phyloP scores from a whole-genome alignment of 2,888 invertebrate species.

The Amiota minor region DNA sequence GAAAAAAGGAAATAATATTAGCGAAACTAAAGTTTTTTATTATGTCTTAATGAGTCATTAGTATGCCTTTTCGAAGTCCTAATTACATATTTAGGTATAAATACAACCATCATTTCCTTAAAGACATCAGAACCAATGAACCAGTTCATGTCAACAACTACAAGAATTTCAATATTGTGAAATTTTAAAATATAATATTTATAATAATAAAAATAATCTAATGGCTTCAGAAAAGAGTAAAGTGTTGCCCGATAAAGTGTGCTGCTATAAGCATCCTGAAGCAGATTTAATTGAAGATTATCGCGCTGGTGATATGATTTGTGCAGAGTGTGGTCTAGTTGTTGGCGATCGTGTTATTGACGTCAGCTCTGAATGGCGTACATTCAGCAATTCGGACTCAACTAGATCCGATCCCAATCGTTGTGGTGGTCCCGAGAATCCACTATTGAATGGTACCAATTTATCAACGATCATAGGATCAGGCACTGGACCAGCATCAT shows the following conservation, averaged over 20 bases:
- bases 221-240: no score
- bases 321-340: slow-evolving; percentile 98
- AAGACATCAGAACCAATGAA: no score
- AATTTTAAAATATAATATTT: no score
- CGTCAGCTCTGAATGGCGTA: slow-evolving; percentile 99
- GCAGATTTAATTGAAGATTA: slow-evolving; percentile 98
- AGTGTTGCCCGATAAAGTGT: slow-evolving; percentile 79
- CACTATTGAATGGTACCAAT: slow-evolving; percentile 94
- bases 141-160: no score
- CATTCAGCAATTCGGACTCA: slow-evolving; percentile 96
- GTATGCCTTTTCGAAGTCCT: no score
- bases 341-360: slow-evolving; percentile 99
- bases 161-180: no score
- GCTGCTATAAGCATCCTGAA: slow-evolving; percentile 96
- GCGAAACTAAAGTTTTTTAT: no score
- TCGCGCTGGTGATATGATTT: slow-evolving; percentile 96
- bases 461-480: slow-evolving; percentile 95
- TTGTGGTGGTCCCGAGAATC: slow-evolving; percentile 99
- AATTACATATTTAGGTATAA: no score
- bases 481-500: slow-evolving; percentile 85
- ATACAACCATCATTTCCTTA: no score
- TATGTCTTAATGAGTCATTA: no score
- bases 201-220: no score
- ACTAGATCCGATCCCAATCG: slow-evolving; percentile 97
- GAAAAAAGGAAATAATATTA: no score